Evolutionary conservation across 2,888 invertebrate genomes (phyloP).

Genomic region (Linnaemya tessellans): DNA sequence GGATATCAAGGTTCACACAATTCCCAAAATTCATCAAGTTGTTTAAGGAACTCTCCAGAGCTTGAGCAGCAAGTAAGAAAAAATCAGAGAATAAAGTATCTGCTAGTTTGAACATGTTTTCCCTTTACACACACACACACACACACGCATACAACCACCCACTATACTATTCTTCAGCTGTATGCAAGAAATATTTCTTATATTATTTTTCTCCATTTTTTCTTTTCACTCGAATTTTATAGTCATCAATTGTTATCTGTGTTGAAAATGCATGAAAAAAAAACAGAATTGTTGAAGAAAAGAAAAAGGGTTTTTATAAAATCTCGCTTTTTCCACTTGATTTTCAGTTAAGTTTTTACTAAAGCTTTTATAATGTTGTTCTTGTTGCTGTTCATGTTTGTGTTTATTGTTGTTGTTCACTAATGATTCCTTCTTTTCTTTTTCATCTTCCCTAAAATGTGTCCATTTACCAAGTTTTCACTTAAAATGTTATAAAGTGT

Average conservation of each 20-base stretch:
- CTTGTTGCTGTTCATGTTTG: conserved; percentile 26
- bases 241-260: conserved; percentile 66
- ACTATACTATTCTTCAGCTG: background rate
- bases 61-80: conserved; percentile 8
- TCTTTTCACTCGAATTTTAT: background rate
- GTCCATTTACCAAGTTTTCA: conserved; percentile 61
- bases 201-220: background rate
- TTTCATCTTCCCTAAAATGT: conserved; percentile 15
- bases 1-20: conserved; percentile 53
- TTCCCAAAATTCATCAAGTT: conserved; percentile 71
- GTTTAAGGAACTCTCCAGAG: conserved; percentile 59
- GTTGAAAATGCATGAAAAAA: conserved; percentile 13
- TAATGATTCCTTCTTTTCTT: conserved; percentile 5
- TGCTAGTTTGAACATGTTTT: conserved; percentile 14
- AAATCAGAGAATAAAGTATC: conserved; percentile 4
- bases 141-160: background rate
- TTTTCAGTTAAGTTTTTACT: conserved; percentile 55
- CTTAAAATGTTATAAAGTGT: conserved; percentile 55
- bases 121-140: background rate
- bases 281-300: background rate
- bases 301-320: conserved; percentile 30
- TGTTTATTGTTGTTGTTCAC: conserved; percentile 22
- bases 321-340: conserved; percentile 3
- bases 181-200: background rate
- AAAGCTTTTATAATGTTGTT: conserved; percentile 28